Conservation (phyloP, 2,888 invertebrate genomes). For the Cheilosia impressa region DNA sequence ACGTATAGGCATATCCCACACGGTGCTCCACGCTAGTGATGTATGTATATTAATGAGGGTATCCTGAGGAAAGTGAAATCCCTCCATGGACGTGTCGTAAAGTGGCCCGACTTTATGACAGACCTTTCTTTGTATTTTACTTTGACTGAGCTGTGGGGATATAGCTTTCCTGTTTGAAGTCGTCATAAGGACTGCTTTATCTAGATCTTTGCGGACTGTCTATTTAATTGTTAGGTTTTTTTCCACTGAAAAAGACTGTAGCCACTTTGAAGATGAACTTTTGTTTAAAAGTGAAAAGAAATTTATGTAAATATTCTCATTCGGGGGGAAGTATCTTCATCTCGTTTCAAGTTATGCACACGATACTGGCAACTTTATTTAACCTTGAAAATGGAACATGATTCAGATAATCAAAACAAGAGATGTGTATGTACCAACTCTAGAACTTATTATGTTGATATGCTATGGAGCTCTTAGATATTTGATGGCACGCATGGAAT, state of each 20-base stretch:
- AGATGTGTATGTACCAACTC: not conserved
- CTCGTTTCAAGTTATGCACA: not conserved
- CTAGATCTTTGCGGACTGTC: not conserved
- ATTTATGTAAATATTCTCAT: not conserved
- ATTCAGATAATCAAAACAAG: not conserved
- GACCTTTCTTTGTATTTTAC: slow-evolving; percentile 22
- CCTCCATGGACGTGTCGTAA: slow-evolving; percentile 20
- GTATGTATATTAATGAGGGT: slow-evolving; percentile 9
- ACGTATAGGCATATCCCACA: slow-evolving; percentile 5
- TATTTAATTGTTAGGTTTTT: not conserved
- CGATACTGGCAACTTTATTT: not conserved
- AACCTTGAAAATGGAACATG: not conserved
- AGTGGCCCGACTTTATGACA: slow-evolving; percentile 26
- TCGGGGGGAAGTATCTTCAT: not conserved
- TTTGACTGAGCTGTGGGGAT: not conserved
- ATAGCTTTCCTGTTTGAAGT: not conserved
- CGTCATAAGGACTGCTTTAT: not conserved
- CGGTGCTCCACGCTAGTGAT: not conserved
- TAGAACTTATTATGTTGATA: not conserved
- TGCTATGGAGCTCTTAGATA: not conserved
- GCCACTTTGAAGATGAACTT: not conserved
- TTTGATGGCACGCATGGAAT: too few relatives aligned
- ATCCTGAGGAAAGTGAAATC: slow-evolving; percentile 24
- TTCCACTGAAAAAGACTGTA: not conserved
- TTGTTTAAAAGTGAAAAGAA: not conserved